Evolutionary conservation across 2,113 vertebrate genomes (phyloP).

Genomic region (Sceloporus tristichus): DNA sequence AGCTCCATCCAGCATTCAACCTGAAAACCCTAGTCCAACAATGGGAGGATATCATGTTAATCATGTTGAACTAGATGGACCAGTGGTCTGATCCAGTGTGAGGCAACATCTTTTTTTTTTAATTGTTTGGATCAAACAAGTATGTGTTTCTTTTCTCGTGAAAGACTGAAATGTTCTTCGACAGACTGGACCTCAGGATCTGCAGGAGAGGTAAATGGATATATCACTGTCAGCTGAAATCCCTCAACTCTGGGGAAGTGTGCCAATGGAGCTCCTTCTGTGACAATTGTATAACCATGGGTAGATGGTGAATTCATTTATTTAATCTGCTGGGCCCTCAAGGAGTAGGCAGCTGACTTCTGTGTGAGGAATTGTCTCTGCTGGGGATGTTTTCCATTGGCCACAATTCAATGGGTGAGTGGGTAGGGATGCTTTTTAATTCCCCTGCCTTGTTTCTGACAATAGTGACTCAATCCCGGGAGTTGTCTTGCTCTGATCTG

Average conservation of each 20-base stretch:
- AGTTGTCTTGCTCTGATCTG: not conserved
- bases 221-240: no score
- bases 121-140: no score
- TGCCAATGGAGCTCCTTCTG: not conserved
- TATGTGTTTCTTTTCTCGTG: not conserved
- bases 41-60: no score
- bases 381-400: not conserved
- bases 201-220: not conserved
- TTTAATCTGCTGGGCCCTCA: not conserved
- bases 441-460: not conserved
- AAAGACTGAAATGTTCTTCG: not conserved
- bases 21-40: no score
- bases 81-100: not conserved
- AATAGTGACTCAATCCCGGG: constrained; percentile 3
- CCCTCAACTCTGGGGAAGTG: not conserved
- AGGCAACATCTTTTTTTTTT: no score
- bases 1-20: no score
- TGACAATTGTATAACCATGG: not conserved
- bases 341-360: not conserved
- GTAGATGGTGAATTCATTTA: not conserved
- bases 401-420: not conserved
- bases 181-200: not conserved
- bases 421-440: not conserved
- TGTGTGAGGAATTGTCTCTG: not conserved
- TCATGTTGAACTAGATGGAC: not conserved